Evolutionary conservation across 2,113 vertebrate genomes (phyloP).

Genomic region (Amia ocellicauda): DNA sequence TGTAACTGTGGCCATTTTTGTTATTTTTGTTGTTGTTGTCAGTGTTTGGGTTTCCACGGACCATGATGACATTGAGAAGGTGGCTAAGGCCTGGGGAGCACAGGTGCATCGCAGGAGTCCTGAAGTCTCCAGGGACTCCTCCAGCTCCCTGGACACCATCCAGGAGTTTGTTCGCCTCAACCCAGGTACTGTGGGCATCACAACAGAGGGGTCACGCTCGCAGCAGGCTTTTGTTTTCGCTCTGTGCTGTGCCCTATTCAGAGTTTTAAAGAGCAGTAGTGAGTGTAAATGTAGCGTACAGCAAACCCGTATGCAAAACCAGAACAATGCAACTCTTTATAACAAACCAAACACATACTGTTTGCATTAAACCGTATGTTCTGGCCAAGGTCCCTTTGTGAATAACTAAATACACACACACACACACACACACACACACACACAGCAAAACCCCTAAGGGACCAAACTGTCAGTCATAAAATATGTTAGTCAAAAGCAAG

Average conservation of each 20-base stretch:
- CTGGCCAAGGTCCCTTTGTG: too few species aligned
- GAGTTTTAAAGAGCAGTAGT: neutral
- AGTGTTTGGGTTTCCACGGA: constrained; percentile 97
- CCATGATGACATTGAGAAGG: constrained; percentile 82
- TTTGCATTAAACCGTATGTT: too few species aligned
- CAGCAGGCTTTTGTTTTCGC: neutral
- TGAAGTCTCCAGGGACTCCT: constrained; percentile 79
- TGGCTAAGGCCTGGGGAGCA: constrained; percentile 76
- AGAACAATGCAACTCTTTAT: too few species aligned
- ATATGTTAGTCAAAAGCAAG: too few species aligned
- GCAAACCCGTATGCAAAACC: too few species aligned
- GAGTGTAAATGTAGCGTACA: too few species aligned
- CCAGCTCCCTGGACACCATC: constrained; percentile 85
- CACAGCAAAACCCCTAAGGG: neutral
- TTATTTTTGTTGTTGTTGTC: constrained; percentile 26
- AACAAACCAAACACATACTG: too few species aligned
- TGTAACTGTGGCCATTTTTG: neutral
- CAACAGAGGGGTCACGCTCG: too few species aligned
- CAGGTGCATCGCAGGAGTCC: constrained; percentile 81
- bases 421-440: too few species aligned
- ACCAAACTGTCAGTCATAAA: too few species aligned
- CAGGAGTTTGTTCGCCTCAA: constrained; percentile 75
- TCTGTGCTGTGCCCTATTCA: neutral
- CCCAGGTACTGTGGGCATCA: constrained; percentile 64
- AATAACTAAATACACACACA: too few species aligned